Conservation (phyloP, 2,888 invertebrate genomes). For the Hanleya hanleyi region DNA sequence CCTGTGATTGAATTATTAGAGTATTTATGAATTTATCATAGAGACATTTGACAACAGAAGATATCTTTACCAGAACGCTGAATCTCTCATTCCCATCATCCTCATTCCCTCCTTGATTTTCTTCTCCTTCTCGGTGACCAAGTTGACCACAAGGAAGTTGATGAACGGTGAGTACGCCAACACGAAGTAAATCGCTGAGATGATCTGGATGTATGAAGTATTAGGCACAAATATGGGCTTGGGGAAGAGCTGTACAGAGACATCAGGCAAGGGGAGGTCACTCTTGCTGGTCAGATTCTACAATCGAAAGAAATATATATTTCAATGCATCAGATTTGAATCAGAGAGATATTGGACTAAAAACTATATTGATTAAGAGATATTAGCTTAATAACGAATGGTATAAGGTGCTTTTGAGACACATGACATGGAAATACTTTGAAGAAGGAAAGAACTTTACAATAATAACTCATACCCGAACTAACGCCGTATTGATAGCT, state of each 20-base stretch:
- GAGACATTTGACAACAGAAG: slow-evolving; percentile 34
- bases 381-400: too few relatives aligned
- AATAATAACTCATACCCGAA: too few relatives aligned
- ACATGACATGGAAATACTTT: too few relatives aligned
- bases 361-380: neutral
- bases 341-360: too few relatives aligned
- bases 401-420: too few relatives aligned
- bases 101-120: slow-evolving; percentile 91
- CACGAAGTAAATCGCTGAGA: slow-evolving; percentile 87
- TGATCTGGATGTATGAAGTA: slow-evolving; percentile 74
- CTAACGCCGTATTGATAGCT: slow-evolving; percentile 64
- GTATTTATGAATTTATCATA: too few relatives aligned
- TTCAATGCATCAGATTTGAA: too few relatives aligned
- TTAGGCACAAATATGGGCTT: slow-evolving; percentile 55
- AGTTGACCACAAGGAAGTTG: slow-evolving; percentile 85
- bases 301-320: too few relatives aligned
- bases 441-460: too few relatives aligned
- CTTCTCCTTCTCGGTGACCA: slow-evolving; percentile 90
- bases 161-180: slow-evolving; percentile 86
- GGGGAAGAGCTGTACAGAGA: slow-evolving; percentile 61
- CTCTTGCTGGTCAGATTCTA: slow-evolving; percentile 7
- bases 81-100: slow-evolving; percentile 82
- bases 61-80: slow-evolving; percentile 78
- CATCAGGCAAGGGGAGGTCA: slow-evolving; percentile 30
- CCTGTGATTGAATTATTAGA: too few relatives aligned